phyloP scores from a whole-genome alignment of 2,797 vertebrate species.

The Oreochromis grahami region DNA sequence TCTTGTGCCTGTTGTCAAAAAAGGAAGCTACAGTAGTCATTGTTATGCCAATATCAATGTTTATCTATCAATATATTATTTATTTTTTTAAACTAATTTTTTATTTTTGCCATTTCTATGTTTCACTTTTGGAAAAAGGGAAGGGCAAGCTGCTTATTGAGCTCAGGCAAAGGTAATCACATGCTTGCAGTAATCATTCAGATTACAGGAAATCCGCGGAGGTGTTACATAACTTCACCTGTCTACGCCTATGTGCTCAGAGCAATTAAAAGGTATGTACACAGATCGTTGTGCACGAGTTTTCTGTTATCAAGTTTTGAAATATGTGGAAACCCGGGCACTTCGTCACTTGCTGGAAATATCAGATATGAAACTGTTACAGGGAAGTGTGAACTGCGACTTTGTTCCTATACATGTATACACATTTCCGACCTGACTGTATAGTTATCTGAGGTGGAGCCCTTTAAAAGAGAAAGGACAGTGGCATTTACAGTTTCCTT shows the following conservation, averaged over 20 bases:
- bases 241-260: not conserved
- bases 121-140: not conserved
- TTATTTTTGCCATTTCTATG: not conserved
- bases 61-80: not conserved
- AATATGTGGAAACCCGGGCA: not conserved
- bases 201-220: not conserved
- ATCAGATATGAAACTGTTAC: not conserved
- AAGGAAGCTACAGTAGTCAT: not conserved
- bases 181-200: not conserved
- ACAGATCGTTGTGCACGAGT: rapidly evolving
- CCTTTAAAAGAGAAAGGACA: slow-evolving; percentile 3
- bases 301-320: not conserved
- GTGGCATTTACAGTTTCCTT: not conserved
- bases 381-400: not conserved
- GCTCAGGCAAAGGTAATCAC: not conserved
- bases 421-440: not conserved
- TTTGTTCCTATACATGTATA: not conserved
- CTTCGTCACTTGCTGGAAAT: not conserved
- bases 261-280: not conserved
- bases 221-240: not conserved
- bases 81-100: not conserved
- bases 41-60: not conserved
- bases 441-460: slow-evolving; percentile 29
- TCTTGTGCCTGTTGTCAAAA: not conserved
- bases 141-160: not conserved